Conservation (phyloP, 1,140 invertebrate genomes). For the Aphelenchoides besseyi region DNA sequence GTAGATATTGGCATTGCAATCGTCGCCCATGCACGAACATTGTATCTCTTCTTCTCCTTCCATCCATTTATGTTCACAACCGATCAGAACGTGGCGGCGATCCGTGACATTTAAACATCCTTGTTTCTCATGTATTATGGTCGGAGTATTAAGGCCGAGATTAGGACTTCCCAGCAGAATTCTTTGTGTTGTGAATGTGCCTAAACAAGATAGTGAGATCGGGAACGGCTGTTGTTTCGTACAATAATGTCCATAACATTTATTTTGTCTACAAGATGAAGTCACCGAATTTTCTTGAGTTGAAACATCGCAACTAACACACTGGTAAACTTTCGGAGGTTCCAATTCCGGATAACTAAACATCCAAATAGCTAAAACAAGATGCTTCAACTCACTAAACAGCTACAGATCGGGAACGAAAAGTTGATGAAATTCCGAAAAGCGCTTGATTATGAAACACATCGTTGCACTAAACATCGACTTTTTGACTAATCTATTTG, state of each 20-base stretch:
- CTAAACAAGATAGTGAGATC: no score
- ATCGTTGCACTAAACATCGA: not conserved
- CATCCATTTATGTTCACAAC: slow-evolving; percentile 60
- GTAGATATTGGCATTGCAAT: slow-evolving; percentile 28
- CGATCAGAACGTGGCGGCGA: slow-evolving; percentile 44
- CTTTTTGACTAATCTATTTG: not conserved
- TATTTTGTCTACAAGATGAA: slow-evolving; percentile 52
- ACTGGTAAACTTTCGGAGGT: slow-evolving; percentile 36
- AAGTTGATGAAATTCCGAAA: not conserved
- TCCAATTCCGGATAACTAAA: slow-evolving; percentile 22
- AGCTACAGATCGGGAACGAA: slow-evolving; percentile 22
- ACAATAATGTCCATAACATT: slow-evolving; percentile 52
- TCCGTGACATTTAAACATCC: slow-evolving; percentile 60
- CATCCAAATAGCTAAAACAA: slow-evolving; percentile 25
- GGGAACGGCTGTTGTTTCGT: no score
- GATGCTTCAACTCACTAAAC: slow-evolving; percentile 22
- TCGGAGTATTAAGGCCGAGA: not conserved
- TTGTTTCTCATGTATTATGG: slow-evolving; percentile 50
- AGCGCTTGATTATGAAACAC: not conserved
- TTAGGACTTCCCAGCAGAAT: slow-evolving; percentile 22
- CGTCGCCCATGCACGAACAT: slow-evolving; percentile 35
- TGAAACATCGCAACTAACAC: slow-evolving; percentile 53
- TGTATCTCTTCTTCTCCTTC: slow-evolving; percentile 47
- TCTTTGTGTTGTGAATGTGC: slow-evolving; percentile 50
- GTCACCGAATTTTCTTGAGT: slow-evolving; percentile 50